Evolutionary conservation across 2,888 invertebrate genomes (phyloP).

Genomic region (Vandiemenella viatica): DNA sequence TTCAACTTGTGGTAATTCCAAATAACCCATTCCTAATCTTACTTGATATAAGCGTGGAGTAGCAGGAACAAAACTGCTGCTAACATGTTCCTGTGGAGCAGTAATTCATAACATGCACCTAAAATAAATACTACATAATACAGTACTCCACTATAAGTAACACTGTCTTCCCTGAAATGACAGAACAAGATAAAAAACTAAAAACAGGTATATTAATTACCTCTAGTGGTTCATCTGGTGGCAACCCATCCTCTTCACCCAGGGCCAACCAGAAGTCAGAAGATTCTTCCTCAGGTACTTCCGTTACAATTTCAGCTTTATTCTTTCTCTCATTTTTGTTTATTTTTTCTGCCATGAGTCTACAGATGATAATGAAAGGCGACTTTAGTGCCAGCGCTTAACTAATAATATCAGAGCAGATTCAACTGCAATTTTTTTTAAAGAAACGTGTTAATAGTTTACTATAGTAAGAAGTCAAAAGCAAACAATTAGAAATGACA

Average conservation of each 20-base stretch:
- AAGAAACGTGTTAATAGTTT: no score
- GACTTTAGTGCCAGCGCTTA: no score
- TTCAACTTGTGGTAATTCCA: slow-evolving; percentile 90
- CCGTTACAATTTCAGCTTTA: slow-evolving; percentile 75
- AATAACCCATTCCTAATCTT: slow-evolving; percentile 93
- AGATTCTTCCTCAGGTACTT: slow-evolving; percentile 68
- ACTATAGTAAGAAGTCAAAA: no score
- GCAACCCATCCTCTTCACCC: slow-evolving; percentile 37
- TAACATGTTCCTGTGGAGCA: slow-evolving; percentile 63
- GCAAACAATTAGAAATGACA: no score
- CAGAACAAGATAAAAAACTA: background rate
- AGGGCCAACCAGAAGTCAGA: slow-evolving; percentile 71
- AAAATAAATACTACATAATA: no score
- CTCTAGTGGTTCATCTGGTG: slow-evolving; percentile 31
- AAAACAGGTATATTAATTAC: slow-evolving; percentile 23
- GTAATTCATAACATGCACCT: no score
- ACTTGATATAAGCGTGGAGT: slow-evolving; percentile 80
- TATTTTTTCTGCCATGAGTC: slow-evolving; percentile 92
- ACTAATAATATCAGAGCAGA: no score
- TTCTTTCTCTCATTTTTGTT: slow-evolving; percentile 97
- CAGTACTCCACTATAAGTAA: no score
- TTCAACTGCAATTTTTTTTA: no score
- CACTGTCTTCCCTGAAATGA: background rate
- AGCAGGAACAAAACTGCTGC: slow-evolving; percentile 45
- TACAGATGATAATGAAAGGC: no score